A percentile compares a stretch with the other conserved stretches of the same genome.
Conservation (phyloP, 2,797 vertebrate species). For the Otolemur crassicaudatus region DNA sequence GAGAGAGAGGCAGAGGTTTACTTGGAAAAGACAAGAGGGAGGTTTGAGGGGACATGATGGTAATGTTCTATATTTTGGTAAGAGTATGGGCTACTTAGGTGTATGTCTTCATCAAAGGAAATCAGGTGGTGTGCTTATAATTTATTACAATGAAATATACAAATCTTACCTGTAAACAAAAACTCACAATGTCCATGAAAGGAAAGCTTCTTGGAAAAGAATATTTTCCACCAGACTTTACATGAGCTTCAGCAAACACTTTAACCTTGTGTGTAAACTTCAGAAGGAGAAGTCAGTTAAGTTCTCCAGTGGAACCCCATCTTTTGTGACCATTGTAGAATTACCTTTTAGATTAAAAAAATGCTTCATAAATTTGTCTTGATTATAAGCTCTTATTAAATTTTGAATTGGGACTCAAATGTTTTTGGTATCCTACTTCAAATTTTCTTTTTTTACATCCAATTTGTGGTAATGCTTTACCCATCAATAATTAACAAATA, state of each 20-base stretch:
- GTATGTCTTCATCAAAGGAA: not conserved
- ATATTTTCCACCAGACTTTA: not conserved
- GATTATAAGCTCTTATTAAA: not conserved
- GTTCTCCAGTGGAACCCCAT: not conserved
- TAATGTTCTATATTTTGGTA: not conserved
- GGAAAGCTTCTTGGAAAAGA: not conserved
- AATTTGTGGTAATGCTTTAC: not conserved
- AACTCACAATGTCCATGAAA: not conserved
- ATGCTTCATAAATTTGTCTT: not conserved
- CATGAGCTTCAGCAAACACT: not conserved
- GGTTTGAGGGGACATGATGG: not conserved
- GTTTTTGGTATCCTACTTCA: not conserved
- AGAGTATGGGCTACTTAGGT: not conserved
- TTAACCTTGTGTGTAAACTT: not conserved
- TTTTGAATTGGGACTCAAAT: not conserved
- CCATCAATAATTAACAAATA: not conserved
- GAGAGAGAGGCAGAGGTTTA: not conserved
- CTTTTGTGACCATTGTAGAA: not conserved
- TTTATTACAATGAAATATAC: not conserved
- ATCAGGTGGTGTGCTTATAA: not conserved
- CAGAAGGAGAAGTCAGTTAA: not conserved
- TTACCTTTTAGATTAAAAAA: conserved; percentile 28
- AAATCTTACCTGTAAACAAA: not conserved
- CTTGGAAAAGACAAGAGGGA: not conserved
- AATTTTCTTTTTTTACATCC: not conserved